Base-by-base conservation (phyloP, 1,140 invertebrate genomes). In the Lepidurus couesii region DNA sequence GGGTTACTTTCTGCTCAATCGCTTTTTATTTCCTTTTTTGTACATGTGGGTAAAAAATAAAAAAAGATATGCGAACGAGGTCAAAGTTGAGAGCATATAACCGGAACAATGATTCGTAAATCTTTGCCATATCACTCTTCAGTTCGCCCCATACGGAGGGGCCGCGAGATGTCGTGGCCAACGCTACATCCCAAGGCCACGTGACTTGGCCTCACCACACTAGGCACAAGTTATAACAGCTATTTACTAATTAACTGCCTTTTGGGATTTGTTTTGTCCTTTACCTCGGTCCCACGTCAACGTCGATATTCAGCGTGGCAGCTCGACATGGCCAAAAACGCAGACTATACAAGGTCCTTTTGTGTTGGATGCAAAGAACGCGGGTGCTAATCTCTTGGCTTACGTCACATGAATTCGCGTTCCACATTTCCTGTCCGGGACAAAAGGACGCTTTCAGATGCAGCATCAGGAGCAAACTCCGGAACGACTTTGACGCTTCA, bases 261-360 rank as follows among this genome's bases (percentile, higher is more conserved):
- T 16, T 65, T n/a, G 6, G n/a, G 53, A 2, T 47, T 16, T 7
- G 53, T 65, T 7, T 4, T n/a, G 53, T 65, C 16, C 9, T n/a
- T 7, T 65, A 65, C 53, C 16, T 65, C 21, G 16, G 21, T 7
- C 53, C 53, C 16, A 65, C n/a, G 13, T 65, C 7, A 65, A 16
- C 53, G 21, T 13, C 53, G 53, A 65, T n/a, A 65, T 65, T 65
- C 53, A 34, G 53, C 53, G 53, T 65, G 53, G 53, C 53, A 65
- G 53, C 53, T 65, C 21, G 16, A 65, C 6, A 65, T 7, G 6
- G 53, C 21, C 53, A 21, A 7, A 21, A 13, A n/a, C 16, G 53
- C 16, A 7, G 16, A 9, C 13, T 7, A 65, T 21, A 13, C 53
- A n/a, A 65, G 6, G 53, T 65, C 16, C 53, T 16, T n/a, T 13